phyloP scores from a whole-genome alignment of 2,888 invertebrate genomes.

The Tetanocera ferruginea region DNA sequence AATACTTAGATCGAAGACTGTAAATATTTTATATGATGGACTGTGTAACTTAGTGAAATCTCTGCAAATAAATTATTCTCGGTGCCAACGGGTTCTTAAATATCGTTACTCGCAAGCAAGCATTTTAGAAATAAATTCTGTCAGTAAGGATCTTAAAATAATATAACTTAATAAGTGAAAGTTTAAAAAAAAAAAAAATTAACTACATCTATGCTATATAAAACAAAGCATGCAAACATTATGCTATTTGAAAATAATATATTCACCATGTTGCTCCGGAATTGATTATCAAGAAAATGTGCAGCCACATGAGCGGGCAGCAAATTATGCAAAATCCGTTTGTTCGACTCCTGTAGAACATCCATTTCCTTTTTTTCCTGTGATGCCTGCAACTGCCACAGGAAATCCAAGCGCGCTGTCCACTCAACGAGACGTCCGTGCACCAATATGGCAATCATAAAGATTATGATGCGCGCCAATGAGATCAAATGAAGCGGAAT shows the following conservation, averaged over 20 bases:
- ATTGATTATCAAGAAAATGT: constrained; percentile 91
- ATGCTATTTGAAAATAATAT: constrained; percentile 26
- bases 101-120: too few species aligned
- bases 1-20: too few species aligned
- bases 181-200: not conserved
- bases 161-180: not conserved
- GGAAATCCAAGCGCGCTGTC: constrained; percentile 87
- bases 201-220: not conserved
- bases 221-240: constrained; percentile 3
- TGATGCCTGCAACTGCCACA: constrained; percentile 88
- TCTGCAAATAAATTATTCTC: too few species aligned
- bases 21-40: too few species aligned
- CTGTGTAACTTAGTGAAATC: too few species aligned
- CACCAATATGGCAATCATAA: constrained; percentile 85
- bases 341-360: constrained; percentile 90
- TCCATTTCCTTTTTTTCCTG: constrained; percentile 95
- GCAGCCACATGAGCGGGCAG: constrained; percentile 92
- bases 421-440: constrained; percentile 90
- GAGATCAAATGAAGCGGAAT: constrained; percentile 85
- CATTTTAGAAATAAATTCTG: not conserved
- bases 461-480: constrained; percentile 84
- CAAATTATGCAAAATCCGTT: constrained; percentile 89
- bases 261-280: constrained; percentile 86
- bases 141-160: not conserved
- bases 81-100: too few species aligned